phyloP scores from a whole-genome alignment of 2,797 vertebrate species.

The Anomalospiza imberbis region DNA sequence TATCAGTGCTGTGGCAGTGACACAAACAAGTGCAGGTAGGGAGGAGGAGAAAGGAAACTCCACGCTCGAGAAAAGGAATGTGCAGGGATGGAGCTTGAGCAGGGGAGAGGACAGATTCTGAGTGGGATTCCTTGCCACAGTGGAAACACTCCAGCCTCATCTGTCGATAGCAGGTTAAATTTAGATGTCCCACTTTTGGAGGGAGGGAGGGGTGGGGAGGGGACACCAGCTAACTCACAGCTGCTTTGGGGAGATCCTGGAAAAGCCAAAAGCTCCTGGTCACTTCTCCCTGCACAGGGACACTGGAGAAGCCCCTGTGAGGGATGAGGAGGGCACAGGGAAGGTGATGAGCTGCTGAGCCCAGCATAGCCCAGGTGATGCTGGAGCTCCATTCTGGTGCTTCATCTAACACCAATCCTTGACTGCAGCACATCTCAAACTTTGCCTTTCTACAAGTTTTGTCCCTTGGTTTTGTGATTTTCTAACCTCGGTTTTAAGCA shows the following conservation, averaged over 20 bases:
- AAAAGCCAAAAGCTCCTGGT: background rate
- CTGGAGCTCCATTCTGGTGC: background rate
- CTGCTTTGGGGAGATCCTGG: conserved; percentile 1
- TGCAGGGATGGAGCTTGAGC: background rate
- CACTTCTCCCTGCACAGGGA: background rate
- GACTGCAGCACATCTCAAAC: fast-evolving
- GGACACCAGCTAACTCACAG: conserved; percentile 23
- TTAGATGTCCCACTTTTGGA: conserved; percentile 47
- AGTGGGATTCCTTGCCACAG: conserved; percentile 5
- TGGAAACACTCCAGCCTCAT: conserved; percentile 44
- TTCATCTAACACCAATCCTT: background rate
- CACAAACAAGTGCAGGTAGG: background rate
- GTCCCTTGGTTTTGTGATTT: background rate
- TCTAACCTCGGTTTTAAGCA: background rate
- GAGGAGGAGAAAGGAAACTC: background rate
- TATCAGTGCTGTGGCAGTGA: fast-evolving
- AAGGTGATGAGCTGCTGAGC: background rate
- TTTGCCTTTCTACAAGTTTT: background rate
- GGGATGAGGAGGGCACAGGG: background rate
- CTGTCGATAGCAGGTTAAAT: conserved; percentile 66
- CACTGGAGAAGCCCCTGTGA: background rate
- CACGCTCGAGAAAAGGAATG: background rate
- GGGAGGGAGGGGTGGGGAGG: background rate
- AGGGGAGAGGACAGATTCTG: background rate
- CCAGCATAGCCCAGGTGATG: background rate